Percentiles rank a stretch among this genome's conserved stretches.
Conservation (phyloP, 2,888 invertebrate genomes). For the Spialia ferax region DNA sequence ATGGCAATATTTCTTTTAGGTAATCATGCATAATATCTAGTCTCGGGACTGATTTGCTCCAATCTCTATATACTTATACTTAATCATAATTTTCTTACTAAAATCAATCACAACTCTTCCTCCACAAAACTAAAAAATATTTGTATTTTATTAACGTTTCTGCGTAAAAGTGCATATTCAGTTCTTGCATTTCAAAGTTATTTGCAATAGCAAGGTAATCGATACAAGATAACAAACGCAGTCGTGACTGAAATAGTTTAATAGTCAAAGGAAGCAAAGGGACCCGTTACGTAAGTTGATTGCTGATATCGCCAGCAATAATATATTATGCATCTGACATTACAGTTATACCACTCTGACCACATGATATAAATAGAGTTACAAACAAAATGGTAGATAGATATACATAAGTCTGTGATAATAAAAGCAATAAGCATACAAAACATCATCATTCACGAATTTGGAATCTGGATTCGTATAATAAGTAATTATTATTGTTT, state of each 20-base stretch:
- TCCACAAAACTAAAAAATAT: not conserved
- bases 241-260: constrained; percentile 37
- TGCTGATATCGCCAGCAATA: constrained; percentile 27
- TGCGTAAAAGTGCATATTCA: constrained; percentile 16
- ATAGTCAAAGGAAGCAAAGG: constrained; percentile 27
- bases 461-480: no score
- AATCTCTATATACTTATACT: no score
- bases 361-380: no score
- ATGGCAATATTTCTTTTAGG: no score
- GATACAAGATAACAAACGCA: constrained; percentile 33
- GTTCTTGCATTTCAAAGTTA: constrained; percentile 27
- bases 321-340: constrained; percentile 34
- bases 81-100: no score
- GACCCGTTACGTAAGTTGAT: constrained; percentile 32
- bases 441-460: no score
- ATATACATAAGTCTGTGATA: no score
- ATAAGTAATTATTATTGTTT: no score
- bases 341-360: constrained; percentile 20
- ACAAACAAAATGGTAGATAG: no score
- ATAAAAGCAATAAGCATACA: no score
- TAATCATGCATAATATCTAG: no score
- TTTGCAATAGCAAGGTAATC: constrained; percentile 35
- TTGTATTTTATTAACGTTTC: not conserved
- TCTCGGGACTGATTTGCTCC: no score
- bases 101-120: not conserved